Percentiles rank a stretch among this genome's conserved stretches.
Evolutionary conservation across 1,140 invertebrate genomes (phyloP).

Genomic region (Leptopilina clavipes): DNA sequence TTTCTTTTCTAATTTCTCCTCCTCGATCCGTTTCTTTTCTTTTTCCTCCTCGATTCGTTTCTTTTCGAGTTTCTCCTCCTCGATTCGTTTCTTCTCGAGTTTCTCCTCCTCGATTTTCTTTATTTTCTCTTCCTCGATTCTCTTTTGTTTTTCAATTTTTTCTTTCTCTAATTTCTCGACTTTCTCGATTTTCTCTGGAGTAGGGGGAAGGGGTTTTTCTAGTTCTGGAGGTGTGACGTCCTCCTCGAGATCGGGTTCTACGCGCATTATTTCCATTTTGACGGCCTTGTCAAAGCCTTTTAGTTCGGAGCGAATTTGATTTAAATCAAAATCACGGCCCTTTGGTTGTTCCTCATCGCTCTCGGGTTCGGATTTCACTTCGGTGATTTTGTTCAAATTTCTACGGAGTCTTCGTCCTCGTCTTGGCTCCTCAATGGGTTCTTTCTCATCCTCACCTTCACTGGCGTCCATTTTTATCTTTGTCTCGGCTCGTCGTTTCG

Average conservation of each 20-base stretch:
- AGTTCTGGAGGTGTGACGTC: constrained; percentile 58
- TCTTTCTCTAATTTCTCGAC: neutral
- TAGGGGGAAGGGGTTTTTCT: constrained; percentile 46
- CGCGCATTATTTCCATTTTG: constrained; percentile 69
- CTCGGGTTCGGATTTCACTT: constrained; percentile 67
- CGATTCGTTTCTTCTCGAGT: constrained; percentile 26
- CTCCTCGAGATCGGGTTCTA: constrained; percentile 62
- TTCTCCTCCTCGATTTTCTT: constrained; percentile 47
- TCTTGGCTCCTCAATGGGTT: constrained; percentile 65
- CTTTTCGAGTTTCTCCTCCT: neutral
- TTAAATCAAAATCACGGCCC: constrained; percentile 86
- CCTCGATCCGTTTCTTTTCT: neutral
- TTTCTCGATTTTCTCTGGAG: neutral
- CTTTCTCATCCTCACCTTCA: constrained; percentile 70
- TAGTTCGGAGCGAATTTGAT: constrained; percentile 87
- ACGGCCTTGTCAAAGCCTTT: constrained; percentile 84
- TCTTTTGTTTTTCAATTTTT: constrained; percentile 17
- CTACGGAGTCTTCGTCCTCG: constrained; percentile 64
- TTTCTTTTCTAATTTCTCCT: constrained; percentile 1
- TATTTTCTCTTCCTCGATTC: constrained; percentile 39
- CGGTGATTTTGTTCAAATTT: constrained; percentile 61
- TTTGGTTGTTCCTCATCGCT: constrained; percentile 75
- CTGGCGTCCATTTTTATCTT: constrained; percentile 71
- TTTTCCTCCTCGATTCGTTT: constrained; percentile 35
- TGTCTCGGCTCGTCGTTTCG: constrained; percentile 67